Percentiles rank a stretch among this genome's conserved stretches.
Evolutionary conservation across 2,888 invertebrate species (phyloP).

Genomic region (Clunio marinus): DNA sequence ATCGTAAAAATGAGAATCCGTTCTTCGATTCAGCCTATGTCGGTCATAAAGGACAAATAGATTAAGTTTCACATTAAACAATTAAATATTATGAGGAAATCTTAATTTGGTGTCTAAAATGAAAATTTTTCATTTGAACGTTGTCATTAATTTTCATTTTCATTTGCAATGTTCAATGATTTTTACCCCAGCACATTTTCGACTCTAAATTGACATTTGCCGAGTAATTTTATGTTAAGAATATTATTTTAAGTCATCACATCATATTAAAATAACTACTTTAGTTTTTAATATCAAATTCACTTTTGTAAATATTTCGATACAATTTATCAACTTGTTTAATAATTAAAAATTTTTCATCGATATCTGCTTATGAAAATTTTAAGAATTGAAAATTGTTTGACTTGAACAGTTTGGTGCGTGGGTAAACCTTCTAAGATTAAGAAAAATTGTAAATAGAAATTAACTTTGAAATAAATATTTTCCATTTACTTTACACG

Average conservation of each 20-base stretch:
- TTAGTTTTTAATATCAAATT: neutral
- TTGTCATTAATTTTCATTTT: neutral
- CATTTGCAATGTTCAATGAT: too few species aligned
- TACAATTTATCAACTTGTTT: too few species aligned
- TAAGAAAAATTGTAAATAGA: too few species aligned
- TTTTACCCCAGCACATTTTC: too few species aligned
- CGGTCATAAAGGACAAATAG: slow-evolving; percentile 62
- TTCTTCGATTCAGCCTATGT: slow-evolving; percentile 57
- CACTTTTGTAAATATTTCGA: neutral
- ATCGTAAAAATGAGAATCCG: slow-evolving; percentile 53
- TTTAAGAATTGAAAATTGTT: too few species aligned
- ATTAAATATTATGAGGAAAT: neutral
- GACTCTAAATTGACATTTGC: slow-evolving; percentile 9
- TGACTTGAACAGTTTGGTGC: too few species aligned
- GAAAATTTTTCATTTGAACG: neutral
- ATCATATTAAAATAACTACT: neutral
- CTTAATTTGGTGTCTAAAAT: slow-evolving; percentile 21
- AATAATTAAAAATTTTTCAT: too few species aligned
- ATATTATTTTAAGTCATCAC: neutral
- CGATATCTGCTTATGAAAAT: too few species aligned
- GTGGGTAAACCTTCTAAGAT: too few species aligned
- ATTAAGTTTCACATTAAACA: slow-evolving; percentile 46
- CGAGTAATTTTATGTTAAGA: neutral
- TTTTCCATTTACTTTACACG: too few species aligned
- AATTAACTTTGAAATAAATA: too few species aligned